Evolutionary conservation across 2,888 invertebrate species (phyloP).

Genomic region (Cistogaster globosa): DNA sequence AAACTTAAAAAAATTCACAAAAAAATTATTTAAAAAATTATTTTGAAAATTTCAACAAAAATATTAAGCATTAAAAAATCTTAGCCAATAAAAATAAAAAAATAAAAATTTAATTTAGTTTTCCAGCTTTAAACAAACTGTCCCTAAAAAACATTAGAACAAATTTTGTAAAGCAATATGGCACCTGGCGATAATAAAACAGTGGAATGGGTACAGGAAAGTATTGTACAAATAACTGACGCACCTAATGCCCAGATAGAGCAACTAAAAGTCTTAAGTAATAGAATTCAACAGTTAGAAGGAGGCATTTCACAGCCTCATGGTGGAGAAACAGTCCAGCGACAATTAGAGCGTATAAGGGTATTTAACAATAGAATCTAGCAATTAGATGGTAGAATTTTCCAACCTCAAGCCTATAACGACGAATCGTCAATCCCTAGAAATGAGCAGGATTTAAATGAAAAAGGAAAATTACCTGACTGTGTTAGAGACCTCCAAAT

Average conservation of each 20-base stretch:
- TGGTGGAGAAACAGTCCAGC: background rate
- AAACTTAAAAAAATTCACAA: background rate
- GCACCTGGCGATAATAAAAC: conserved; percentile 6
- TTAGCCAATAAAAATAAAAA: background rate
- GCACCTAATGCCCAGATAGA: conserved; percentile 25
- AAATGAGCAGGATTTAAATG: conserved; percentile 43
- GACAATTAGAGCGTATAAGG: conserved; percentile 18
- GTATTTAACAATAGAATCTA: conserved; percentile 2
- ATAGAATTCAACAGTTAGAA: conserved; percentile 19
- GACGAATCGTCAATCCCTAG: conserved; percentile 4
- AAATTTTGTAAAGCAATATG: conserved; percentile 7
- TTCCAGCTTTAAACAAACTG: too few relatives aligned
- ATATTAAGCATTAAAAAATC: too few relatives aligned
- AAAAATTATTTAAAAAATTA: too few relatives aligned
- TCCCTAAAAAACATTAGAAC: too few relatives aligned
- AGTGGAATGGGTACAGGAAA: background rate
- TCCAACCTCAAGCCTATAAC: background rate
- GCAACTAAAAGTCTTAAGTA: conserved; percentile 24
- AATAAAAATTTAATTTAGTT: background rate
- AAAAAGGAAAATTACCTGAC: conserved; percentile 53
- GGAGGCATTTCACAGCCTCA: background rate
- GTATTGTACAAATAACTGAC: conserved; percentile 15
- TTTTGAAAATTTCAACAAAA: background rate
- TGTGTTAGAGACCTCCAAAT: conserved; percentile 59
- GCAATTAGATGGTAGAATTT: conserved; percentile 4